Evolutionary conservation across 2,888 invertebrate species (phyloP), one percentile per base, ranked within the genome.

Genomic region (Polyploca ridens): DNA sequence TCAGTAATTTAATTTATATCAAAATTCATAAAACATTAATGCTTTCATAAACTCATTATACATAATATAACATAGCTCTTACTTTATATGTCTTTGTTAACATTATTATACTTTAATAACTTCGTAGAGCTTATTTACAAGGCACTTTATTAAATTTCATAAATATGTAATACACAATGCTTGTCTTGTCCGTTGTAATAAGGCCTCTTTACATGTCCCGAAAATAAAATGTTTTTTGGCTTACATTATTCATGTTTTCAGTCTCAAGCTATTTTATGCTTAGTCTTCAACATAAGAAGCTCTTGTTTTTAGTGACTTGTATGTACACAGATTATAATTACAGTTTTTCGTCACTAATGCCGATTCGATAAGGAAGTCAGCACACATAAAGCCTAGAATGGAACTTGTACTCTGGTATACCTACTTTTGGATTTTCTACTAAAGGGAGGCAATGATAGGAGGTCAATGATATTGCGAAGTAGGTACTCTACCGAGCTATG

Each of bases 81-180:
- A 16, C 11, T 19, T 41, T 0, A n/a, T n/a, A 38, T 61, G 61
- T 38, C 60, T 61, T 27, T 13, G 41, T 10, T 61, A 19, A 61
- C 35, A 44, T 38, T 61, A 61, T 61, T 61, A 61, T 14, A 27
- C 41, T 61, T 61, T 44, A 41, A 61, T 41, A 41, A 61, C 41
- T 33, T 54, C 38, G 8, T 5, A 10, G 0, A 16, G 10, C 5
- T 10, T 59, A 16, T 59, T 14, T 59, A 16, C 38, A 35, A 13
- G 27, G 61, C 16, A 41, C 16, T 16, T 61, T 27, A 61, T 61
- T 61, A 41, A 19, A 60, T 60, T 16, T 11, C 35, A 38, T 60
- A 60, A 38, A 60, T 35, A 60, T 38, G 38, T 38, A 5, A 35
- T n/a, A n/a, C n/a, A 35, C 16, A 60, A 35, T 33, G 33, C n/a